Evolutionary conservation across 2,888 invertebrate species (phyloP).

Genomic region (Vandiemenella viatica): DNA sequence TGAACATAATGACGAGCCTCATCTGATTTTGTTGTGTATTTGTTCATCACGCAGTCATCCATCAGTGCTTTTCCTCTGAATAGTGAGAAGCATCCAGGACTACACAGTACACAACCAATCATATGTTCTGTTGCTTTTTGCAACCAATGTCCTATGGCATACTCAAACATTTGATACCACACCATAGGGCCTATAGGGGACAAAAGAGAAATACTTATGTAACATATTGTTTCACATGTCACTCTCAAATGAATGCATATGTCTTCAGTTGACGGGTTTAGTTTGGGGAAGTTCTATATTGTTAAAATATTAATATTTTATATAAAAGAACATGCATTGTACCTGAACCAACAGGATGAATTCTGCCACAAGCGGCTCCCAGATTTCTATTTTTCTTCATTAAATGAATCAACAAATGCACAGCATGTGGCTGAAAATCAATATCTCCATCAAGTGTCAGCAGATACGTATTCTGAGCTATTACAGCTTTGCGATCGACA

Average conservation of each 20-base stretch:
- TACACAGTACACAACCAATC: constrained; percentile 78
- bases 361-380: constrained; percentile 79
- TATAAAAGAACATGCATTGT: neutral
- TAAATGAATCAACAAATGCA: constrained; percentile 61
- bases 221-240: neutral
- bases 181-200: constrained; percentile 51
- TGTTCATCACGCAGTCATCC: constrained; percentile 80
- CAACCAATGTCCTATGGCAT: constrained; percentile 84
- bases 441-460: constrained; percentile 79
- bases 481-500: constrained; percentile 43
- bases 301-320: neutral
- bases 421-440: constrained; percentile 69
- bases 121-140: constrained; percentile 86
- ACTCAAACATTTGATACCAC: constrained; percentile 81
- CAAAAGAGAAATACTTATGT: neutral
- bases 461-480: constrained; percentile 68
- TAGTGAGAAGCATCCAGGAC: constrained; percentile 83
- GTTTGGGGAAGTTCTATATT: too few species aligned
- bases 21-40: constrained; percentile 62
- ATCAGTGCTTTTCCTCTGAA: constrained; percentile 78
- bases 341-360: constrained; percentile 69
- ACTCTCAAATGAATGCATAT: too few species aligned
- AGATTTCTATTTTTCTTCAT: constrained; percentile 67
- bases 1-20: constrained; percentile 78
- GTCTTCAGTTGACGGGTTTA: too few species aligned